These are phyloP conservation scores for Allolobophora icterica DNA, from an alignment of 2,888 invertebrate genomes.

Conservation along the genomic window DNA sequence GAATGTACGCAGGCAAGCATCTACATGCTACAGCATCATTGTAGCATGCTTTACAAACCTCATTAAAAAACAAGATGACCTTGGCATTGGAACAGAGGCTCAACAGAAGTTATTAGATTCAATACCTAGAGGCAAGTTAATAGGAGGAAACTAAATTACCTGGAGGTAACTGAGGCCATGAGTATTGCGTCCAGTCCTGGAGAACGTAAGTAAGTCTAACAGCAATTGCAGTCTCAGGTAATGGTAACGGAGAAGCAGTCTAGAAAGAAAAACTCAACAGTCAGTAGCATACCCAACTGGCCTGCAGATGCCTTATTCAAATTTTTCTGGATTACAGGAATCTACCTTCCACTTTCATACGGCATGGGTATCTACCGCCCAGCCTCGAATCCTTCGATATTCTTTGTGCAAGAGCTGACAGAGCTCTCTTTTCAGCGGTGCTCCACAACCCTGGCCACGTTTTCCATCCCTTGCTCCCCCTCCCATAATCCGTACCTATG, in stretches of 20 bases:
- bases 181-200: constrained; percentile 63
- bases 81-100: background rate
- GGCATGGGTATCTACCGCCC: too few relatives aligned
- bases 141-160: constrained; percentile 51
- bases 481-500: too few relatives aligned
- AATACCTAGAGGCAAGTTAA: background rate
- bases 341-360: too few relatives aligned
- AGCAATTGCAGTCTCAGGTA: constrained; percentile 74
- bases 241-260: constrained; percentile 66
- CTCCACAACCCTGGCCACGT: too few relatives aligned
- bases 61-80: too few relatives aligned
- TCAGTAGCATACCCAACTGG: background rate
- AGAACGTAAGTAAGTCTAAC: constrained; percentile 78
- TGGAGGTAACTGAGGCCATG: constrained; percentile 64
- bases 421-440: too few relatives aligned
- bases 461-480: too few relatives aligned
- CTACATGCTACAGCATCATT: background rate
- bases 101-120: too few relatives aligned
- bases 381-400: too few relatives aligned
- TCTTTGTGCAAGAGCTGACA: too few relatives aligned
- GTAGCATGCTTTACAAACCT: background rate
- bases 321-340: too few relatives aligned
- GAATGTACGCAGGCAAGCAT: too few relatives aligned
- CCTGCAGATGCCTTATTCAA: background rate
- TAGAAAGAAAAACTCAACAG: constrained; percentile 43